Conservation (phyloP, 2,113 vertebrate species). For the Ellobius talpinus region DNA sequence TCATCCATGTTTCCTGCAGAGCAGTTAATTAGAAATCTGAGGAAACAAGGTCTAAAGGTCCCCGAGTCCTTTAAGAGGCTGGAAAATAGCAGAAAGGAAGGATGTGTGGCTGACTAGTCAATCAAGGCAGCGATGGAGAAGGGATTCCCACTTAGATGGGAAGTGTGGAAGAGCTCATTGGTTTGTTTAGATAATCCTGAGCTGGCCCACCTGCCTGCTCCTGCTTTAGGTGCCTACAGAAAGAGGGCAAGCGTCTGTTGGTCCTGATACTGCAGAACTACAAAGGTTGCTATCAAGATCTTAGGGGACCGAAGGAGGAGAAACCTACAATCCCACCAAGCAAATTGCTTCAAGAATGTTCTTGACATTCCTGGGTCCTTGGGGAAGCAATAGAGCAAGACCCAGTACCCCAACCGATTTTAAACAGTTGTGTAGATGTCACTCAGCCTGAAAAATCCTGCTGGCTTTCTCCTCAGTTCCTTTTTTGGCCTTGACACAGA, state of each 20-base stretch:
- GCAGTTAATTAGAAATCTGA: neutral
- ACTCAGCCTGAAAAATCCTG: neutral
- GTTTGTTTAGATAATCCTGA: neutral
- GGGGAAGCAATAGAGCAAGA: neutral
- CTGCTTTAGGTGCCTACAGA: neutral
- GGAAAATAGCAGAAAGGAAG: neutral
- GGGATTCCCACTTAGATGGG: neutral
- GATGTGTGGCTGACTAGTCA: neutral
- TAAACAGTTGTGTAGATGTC: constrained; percentile 12
- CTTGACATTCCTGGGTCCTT: neutral
- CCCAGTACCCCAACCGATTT: neutral
- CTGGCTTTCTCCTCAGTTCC: neutral
- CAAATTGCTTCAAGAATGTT: constrained; percentile 34
- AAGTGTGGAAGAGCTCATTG: neutral
- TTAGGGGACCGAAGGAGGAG: neutral
- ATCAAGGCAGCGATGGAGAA: neutral
- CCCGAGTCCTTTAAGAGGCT: neutral
- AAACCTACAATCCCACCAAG: constrained; percentile 19
- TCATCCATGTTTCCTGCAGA: neutral
- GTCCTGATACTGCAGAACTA: neutral
- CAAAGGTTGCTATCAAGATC: neutral
- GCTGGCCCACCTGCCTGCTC: neutral
- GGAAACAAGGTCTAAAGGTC: neutral
- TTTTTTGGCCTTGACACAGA: neutral
- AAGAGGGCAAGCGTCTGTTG: neutral